phyloP scores from a whole-genome alignment of 2,888 invertebrate genomes.

The Agrochola litura region DNA sequence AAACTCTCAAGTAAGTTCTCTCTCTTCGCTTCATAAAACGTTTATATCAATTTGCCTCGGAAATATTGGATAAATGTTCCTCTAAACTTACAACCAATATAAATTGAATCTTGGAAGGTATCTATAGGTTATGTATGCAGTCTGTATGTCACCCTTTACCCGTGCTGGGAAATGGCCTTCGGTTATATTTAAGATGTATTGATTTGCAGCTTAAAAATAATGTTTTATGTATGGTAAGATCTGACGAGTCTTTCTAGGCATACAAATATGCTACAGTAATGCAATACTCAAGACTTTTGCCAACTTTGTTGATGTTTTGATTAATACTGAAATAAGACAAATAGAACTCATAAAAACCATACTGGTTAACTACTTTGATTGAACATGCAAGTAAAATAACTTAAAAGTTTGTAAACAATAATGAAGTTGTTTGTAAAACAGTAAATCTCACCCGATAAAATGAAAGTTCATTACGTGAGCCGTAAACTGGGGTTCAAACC shows the following conservation, averaged over 20 bases:
- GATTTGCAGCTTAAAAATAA: slow-evolving; percentile 30
- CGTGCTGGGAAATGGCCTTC: slow-evolving; percentile 18
- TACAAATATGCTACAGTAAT: background rate
- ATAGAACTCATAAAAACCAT: background rate
- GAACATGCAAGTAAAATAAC: background rate
- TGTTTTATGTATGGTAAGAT: background rate
- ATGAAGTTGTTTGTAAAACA: slow-evolving; percentile 23
- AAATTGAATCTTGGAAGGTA: slow-evolving; percentile 49
- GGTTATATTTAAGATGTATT: slow-evolving; percentile 49
- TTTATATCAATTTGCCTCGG: slow-evolving; percentile 81
- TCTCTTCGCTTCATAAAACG: slow-evolving; percentile 74
- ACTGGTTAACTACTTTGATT: too few species aligned
- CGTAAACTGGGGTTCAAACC: slow-evolving; percentile 75
- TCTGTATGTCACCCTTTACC: slow-evolving; percentile 45
- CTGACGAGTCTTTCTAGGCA: background rate
- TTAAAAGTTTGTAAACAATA: slow-evolving; percentile 11
- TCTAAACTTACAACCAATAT: slow-evolving; percentile 69
- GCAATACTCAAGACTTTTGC: background rate
- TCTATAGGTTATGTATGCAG: background rate
- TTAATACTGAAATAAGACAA: background rate
- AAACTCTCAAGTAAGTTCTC: slow-evolving; percentile 73
- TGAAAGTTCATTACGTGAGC: slow-evolving; percentile 73
- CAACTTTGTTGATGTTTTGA: background rate
- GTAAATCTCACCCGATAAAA: slow-evolving; percentile 58
- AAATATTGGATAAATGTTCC: slow-evolving; percentile 80